Base-by-base conservation (phyloP, 2,888 invertebrate genomes). In the Caenorhabditis macrosperma region DNA sequence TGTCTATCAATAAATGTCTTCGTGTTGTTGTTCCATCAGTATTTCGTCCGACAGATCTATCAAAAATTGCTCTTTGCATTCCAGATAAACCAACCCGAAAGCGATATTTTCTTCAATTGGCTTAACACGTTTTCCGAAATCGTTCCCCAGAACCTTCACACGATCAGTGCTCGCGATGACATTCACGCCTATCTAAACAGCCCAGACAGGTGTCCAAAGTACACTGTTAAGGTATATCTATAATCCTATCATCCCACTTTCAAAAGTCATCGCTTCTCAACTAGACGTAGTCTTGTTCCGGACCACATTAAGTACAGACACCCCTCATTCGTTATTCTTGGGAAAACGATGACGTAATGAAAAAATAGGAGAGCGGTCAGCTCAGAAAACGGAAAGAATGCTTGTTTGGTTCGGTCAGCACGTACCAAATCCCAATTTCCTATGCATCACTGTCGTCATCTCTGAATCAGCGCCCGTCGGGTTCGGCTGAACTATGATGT, bases 151-250 rank as follows among this genome's bases (percentile, higher is more conserved):
- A 50, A 41, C 6, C 44, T 55, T 6, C 35, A 57, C 9, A 15
- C 15, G n/a, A 44, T 28, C 35, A 86, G 81, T 61, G 83, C 82
- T 52, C 82, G 84, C 48, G 89, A 89, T 30, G 89, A 89, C 72
- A 82, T 89, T 63, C 86, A 89, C 67, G 71, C 85, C 1, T 81
- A 90, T 46, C 74, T 90, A 26, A 86, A 86, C 59, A 84, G 82
- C 61, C 82, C 88, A 4, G 88, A 88, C 57, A 84, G 87, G 24
- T 81, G 78, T 41, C 88, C 88, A 38, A 89, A 85, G 77, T 89
- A 90, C 75, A 75, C 71, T 4, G 89, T 89, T 71, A 82, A 85
- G 80, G 89, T 86, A 54, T n/a, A n/a, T n/a, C n/a, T n/a, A n/a
- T 24, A 76, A 26, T 50, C 26, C 1, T n/a, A 17, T 28, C 10